Conservation (phyloP, 2,888 invertebrate species). For the Hirudinaria manillensis region DNA sequence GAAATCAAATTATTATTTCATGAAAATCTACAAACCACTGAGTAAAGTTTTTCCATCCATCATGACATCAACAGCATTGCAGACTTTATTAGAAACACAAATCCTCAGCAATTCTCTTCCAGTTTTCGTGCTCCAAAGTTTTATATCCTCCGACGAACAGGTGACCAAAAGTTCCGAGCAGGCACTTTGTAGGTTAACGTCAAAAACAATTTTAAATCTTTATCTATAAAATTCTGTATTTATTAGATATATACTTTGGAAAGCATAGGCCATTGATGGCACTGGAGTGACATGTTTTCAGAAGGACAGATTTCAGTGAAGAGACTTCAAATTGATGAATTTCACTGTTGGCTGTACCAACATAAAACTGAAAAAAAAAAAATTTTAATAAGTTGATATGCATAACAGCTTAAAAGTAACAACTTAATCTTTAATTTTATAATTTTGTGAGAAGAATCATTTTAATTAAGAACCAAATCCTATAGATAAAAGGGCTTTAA, state of each 20-base stretch:
- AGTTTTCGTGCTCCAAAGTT: slow-evolving; percentile 74
- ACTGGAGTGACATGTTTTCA: slow-evolving; percentile 75
- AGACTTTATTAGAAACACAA: slow-evolving; percentile 76
- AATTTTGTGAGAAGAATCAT: background rate
- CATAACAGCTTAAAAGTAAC: background rate
- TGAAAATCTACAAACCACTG: slow-evolving; percentile 57
- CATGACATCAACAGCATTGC: slow-evolving; percentile 71
- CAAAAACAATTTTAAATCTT: background rate
- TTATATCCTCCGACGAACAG: slow-evolving; percentile 73
- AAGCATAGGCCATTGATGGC: slow-evolving; percentile 76
- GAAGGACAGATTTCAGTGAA: slow-evolving; percentile 65
- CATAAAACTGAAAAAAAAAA: slow-evolving; percentile 59
- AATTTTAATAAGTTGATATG: background rate
- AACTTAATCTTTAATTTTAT: background rate
- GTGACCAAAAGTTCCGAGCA: slow-evolving; percentile 77
- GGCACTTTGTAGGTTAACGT: slow-evolving; percentile 24
- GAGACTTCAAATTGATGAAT: slow-evolving; percentile 70
- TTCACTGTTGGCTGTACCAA: slow-evolving; percentile 73
- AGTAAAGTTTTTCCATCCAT: slow-evolving; percentile 74
- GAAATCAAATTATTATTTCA: too few relatives aligned
- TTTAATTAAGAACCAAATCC: background rate
- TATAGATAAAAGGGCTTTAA: background rate
- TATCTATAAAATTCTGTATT: too few relatives aligned
- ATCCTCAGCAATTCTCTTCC: slow-evolving; percentile 76
- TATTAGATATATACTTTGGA: slow-evolving; percentile 64